These are phyloP conservation scores for Cephus spinipes DNA, from an alignment of 2,888 invertebrate species.

Conservation along the genomic window DNA sequence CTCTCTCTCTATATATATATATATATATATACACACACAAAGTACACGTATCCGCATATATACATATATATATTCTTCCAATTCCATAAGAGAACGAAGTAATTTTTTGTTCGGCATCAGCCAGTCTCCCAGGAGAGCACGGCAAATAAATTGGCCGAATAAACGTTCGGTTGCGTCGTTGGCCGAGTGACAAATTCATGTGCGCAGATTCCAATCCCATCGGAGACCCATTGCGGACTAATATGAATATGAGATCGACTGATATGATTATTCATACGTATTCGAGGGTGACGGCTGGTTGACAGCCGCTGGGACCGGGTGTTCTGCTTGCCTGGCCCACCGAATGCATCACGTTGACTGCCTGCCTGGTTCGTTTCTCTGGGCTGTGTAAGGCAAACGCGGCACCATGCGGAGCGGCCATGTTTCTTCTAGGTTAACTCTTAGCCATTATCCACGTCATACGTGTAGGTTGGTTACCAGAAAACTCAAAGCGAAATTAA, in stretches of 20 bases:
- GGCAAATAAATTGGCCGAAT: slow-evolving; percentile 36
- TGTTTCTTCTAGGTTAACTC: slow-evolving; percentile 15
- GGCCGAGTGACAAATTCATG: slow-evolving; percentile 42
- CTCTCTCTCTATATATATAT: not conserved
- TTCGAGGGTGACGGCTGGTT: slow-evolving; percentile 53
- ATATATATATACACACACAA: not conserved
- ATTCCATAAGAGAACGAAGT: not conserved
- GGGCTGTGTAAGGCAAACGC: slow-evolving; percentile 45
- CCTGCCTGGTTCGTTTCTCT: slow-evolving; percentile 15
- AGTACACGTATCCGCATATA: not conserved
- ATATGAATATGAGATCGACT: slow-evolving; percentile 40
- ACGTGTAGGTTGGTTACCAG: not conserved
- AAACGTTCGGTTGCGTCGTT: slow-evolving; percentile 18
- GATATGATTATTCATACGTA: slow-evolving; percentile 57
- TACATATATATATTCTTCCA: not conserved
- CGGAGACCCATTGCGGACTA: slow-evolving; percentile 32
- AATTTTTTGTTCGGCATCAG: not conserved
- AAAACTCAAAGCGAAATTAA: not conserved
- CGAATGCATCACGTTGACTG: not conserved
- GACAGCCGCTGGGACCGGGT: slow-evolving; percentile 53
- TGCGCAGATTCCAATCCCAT: slow-evolving; percentile 36
- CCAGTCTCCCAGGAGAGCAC: not conserved
- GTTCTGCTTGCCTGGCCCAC: slow-evolving; percentile 4
- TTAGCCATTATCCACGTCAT: slow-evolving; percentile 17
- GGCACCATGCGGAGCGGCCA: slow-evolving; percentile 31